Conservation (phyloP, 1,140 invertebrate genomes). For the Apis dorsata region DNA sequence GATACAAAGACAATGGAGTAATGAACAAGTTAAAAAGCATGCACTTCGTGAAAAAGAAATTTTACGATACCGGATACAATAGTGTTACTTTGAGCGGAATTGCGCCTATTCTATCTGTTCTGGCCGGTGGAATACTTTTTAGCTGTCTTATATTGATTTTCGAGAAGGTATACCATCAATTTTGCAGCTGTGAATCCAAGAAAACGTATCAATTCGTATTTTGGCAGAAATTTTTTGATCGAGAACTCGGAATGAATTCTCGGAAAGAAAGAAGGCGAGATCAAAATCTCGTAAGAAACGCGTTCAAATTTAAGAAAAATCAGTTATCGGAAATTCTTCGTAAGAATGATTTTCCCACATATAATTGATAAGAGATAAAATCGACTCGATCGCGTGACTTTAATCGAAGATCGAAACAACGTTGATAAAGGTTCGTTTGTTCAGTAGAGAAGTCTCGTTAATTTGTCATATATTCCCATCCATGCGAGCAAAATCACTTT, state of each 20-base stretch:
- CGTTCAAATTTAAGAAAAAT: too few species aligned
- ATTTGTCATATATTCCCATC: constrained; percentile 10
- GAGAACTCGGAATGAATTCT: not conserved
- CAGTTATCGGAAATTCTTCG: not conserved
- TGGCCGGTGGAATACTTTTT: constrained; percentile 37
- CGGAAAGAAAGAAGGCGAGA: not conserved
- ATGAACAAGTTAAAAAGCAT: constrained; percentile 36
- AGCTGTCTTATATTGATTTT: constrained; percentile 32
- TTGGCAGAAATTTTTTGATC: not conserved
- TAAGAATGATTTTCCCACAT: too few species aligned
- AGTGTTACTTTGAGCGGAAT: constrained; percentile 36
- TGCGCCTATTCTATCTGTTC: constrained; percentile 38
- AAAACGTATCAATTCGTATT: not conserved
- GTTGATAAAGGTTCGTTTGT: constrained; percentile 15
- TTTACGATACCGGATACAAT: not conserved
- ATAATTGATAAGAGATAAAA: not conserved
- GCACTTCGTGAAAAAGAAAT: not conserved
- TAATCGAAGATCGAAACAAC: not conserved
- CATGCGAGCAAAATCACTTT: constrained; percentile 47
- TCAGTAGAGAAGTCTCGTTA: not conserved
- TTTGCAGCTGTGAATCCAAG: not conserved
- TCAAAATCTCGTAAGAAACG: not conserved
- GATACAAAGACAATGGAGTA: constrained; percentile 56
- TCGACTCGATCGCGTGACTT: too few species aligned
- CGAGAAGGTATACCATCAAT: constrained; percentile 37